These are phyloP conservation scores for Bettongia penicillata DNA, from an alignment of 2,113 vertebrate species.

Conservation along the genomic window DNA sequence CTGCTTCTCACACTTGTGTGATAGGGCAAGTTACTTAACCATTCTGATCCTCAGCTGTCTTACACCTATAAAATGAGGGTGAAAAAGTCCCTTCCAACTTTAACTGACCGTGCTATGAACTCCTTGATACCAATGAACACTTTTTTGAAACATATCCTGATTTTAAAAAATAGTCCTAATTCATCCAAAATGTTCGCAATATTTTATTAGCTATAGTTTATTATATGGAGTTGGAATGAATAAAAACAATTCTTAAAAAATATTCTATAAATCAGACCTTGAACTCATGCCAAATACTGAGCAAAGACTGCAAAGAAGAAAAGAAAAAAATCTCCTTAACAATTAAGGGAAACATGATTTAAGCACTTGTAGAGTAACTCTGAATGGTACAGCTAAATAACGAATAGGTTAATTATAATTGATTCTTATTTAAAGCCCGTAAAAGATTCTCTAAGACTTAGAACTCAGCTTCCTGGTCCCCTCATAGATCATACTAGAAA, in stretches of 20 bases:
- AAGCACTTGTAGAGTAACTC: not conserved
- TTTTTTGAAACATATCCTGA: not conserved
- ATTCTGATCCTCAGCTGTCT: not conserved
- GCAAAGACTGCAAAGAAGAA: conserved; percentile 21
- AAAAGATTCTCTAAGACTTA: not conserved
- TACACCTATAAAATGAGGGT: not conserved
- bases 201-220: not conserved
- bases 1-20: not conserved
- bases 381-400: not conserved
- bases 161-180: not conserved
- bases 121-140: not conserved
- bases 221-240: not conserved
- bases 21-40: not conserved
- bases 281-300: conserved; percentile 53
- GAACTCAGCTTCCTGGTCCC: not conserved
- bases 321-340: not conserved
- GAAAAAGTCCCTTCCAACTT: not conserved
- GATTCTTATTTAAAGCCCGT: not conserved
- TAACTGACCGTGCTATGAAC: not conserved
- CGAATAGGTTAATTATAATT: not conserved
- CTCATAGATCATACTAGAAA: not conserved
- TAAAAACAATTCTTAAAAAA: conserved; percentile 49
- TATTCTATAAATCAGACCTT: conserved; percentile 46
- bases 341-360: conserved; percentile 40
- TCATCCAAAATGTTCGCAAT: not conserved